Conservation (phyloP, 1,140 invertebrate species). For the Parapsyche elsis region DNA sequence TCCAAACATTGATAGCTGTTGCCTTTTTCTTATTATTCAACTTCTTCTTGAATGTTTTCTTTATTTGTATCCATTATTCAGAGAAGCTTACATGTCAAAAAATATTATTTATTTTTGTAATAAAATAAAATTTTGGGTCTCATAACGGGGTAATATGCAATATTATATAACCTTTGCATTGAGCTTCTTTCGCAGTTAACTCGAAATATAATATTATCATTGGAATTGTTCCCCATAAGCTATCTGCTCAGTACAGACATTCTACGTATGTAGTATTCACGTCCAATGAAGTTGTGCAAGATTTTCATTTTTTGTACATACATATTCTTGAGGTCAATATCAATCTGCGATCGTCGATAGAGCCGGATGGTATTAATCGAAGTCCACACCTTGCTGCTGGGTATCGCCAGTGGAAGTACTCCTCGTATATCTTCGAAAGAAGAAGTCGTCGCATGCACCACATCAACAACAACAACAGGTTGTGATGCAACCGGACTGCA, state of each 20-base stretch:
- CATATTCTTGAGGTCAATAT: constrained; percentile 16
- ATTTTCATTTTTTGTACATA: background rate
- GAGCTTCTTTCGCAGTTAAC: background rate
- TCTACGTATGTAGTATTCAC: too few relatives aligned
- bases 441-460: too few relatives aligned
- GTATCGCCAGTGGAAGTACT: background rate
- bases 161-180: too few relatives aligned
- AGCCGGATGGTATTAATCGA: background rate
- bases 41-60: background rate
- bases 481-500: constrained; percentile 5
- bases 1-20: constrained; percentile 6
- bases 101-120: too few relatives aligned
- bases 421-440: too few relatives aligned
- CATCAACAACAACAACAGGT: background rate
- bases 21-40: background rate
- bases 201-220: background rate
- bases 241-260: background rate
- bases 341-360: background rate
- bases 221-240: background rate
- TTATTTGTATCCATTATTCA: background rate
- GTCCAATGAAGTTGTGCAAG: too few relatives aligned
- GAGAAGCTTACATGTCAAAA: too few relatives aligned
- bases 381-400: background rate
- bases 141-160: too few relatives aligned
- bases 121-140: too few relatives aligned